phyloP scores from a whole-genome alignment of 2,888 invertebrate species.

The Lathronympha strigana region DNA sequence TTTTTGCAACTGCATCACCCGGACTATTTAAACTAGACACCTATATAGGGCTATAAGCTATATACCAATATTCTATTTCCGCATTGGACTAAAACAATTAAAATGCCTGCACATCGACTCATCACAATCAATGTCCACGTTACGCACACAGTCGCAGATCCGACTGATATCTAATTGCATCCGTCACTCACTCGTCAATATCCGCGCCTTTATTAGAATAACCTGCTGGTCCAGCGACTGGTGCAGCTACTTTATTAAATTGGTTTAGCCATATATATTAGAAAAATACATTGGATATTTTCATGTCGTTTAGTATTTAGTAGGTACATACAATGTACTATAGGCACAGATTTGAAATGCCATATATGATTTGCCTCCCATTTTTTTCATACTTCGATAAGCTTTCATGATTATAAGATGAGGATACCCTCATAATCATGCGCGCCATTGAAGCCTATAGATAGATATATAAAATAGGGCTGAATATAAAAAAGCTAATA shows the following conservation, averaged over 20 bases:
- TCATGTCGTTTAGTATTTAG: too few species aligned
- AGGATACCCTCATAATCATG: too few species aligned
- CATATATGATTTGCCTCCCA: too few species aligned
- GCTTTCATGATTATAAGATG: too few species aligned
- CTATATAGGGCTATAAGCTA: neutral
- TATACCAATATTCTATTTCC: conserved; percentile 13
- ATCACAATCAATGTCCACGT: conserved; percentile 32
- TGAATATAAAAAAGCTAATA: too few species aligned
- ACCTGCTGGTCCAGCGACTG: neutral
- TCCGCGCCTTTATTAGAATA: conserved; percentile 31
- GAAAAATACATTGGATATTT: too few species aligned
- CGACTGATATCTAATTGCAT: conserved; percentile 26
- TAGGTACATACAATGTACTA: too few species aligned
- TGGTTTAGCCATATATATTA: neutral
- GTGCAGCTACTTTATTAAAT: neutral
- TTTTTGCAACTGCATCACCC: too few species aligned
- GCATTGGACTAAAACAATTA: conserved; percentile 35
- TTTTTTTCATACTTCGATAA: too few species aligned
- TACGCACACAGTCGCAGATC: conserved; percentile 27
- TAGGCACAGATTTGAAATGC: too few species aligned
- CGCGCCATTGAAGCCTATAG: too few species aligned
- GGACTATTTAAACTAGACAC: neutral
- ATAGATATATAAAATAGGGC: too few species aligned
- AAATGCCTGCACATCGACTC: conserved; percentile 32
- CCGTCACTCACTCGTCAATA: conserved; percentile 53